A percentile compares a stretch with the other conserved stretches of the same genome.
Conservation (phyloP, 2,888 invertebrate species). For the Marronus borbonicus region DNA sequence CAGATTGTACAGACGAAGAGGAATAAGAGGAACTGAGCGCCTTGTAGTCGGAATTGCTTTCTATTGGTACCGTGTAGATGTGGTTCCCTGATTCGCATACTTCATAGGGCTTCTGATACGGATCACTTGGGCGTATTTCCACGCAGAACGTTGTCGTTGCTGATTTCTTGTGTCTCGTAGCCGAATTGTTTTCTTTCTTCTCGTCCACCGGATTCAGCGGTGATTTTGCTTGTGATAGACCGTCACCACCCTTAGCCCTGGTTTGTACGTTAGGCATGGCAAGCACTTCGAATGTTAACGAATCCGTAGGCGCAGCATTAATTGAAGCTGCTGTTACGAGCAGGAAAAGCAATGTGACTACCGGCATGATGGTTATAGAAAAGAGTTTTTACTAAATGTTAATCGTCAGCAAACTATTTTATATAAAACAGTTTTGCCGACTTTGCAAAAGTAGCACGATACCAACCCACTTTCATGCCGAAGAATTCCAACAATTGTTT, state of each 20-base stretch:
- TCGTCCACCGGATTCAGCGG: constrained; percentile 40
- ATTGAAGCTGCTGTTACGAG: constrained; percentile 5
- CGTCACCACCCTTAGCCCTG: constrained; percentile 37
- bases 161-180: constrained; percentile 66
- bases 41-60: constrained; percentile 51
- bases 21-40: constrained; percentile 48
- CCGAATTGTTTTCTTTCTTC: constrained; percentile 51
- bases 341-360: neutral
- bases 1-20: constrained; percentile 43
- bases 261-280: constrained; percentile 25
- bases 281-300: constrained; percentile 15
- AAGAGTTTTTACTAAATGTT: neutral
- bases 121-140: constrained; percentile 68
- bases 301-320: constrained; percentile 17
- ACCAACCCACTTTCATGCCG: constrained; percentile 2
- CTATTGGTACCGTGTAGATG: constrained; percentile 52
- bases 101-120: constrained; percentile 67
- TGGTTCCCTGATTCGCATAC: constrained; percentile 64
- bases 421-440: constrained; percentile 34
- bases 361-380: constrained; percentile 7
- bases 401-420: neutral
- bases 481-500: neutral
- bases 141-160: constrained; percentile 71
- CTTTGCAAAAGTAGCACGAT: constrained; percentile 24
- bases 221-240: constrained; percentile 34